A percentile compares a stretch with the other conserved stretches of the same genome.
These are phyloP conservation scores for Cuculus canorus DNA, from an alignment of 2,797 vertebrate species.

Conservation along the genomic window DNA sequence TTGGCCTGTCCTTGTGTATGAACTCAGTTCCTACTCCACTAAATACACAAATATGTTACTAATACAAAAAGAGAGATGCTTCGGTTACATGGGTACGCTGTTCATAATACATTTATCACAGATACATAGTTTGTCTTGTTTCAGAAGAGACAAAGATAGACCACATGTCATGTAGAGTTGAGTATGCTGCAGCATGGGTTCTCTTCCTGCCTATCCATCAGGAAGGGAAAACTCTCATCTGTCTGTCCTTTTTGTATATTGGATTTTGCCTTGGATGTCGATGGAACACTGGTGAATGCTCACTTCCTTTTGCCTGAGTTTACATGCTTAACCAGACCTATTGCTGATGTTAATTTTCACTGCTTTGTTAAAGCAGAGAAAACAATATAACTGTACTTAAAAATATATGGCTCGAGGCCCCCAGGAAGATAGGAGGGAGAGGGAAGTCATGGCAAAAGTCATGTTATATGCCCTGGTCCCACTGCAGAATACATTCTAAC, in stretches of 20 bases:
- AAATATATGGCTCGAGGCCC: background rate
- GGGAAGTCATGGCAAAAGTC: background rate
- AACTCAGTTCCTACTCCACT: fast-evolving
- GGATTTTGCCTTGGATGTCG: background rate
- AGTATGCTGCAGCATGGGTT: background rate
- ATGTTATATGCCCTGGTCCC: background rate
- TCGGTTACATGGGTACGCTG: background rate
- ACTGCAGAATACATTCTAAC: background rate
- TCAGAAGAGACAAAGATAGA: background rate
- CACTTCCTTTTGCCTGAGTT: background rate
- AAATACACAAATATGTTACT: background rate
- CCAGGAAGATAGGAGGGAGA: background rate
- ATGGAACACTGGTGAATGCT: background rate
- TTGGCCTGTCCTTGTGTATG: background rate
- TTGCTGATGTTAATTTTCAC: background rate
- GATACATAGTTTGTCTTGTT: background rate
- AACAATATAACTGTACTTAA: background rate
- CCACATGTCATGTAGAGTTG: fast-evolving
- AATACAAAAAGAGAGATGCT: background rate
- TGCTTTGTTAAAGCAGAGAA: background rate
- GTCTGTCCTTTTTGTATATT: fast-evolving
- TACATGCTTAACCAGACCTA: background rate
- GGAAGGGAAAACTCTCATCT: background rate
- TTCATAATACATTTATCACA: background rate
- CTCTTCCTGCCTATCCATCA: background rate